Evolutionary conservation across 2,888 invertebrate species (phyloP), one percentile per base, ranked within the genome.

Genomic region (Coronaproctus castanopsis): DNA sequence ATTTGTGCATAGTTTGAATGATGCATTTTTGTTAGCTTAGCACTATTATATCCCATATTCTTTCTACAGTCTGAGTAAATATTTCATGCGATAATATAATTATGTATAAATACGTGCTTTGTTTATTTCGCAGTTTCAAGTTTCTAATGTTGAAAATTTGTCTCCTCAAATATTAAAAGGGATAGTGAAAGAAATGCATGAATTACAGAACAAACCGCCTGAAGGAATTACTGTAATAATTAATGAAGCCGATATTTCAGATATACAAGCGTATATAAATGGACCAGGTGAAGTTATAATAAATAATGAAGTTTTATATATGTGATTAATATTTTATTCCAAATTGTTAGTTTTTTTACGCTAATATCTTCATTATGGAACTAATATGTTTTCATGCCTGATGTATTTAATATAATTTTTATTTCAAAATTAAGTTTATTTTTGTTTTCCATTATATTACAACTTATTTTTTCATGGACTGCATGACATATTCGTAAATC

Each of bases 111-210:
- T n/a, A n/a, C n/a, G n/a, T n/a, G n/a, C 10, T n/a, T 20, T 10
- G 3, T 14, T 57, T 54, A 50, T 20, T 20, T 50, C n/a, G 22
- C 55, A 57, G 14, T 71, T 73, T 65, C 70, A 82, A 81, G 85
- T 87, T 78, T 88, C 88, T 67, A 90, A 90, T 75, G 86, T 90
- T 67, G 95, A 95, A 77, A 95, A 95, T 76, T 78, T 93, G 68
- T 89, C 92, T 63, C 93, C 95, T 64, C 92, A 93, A 77, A 87
- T 85, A 64, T 85, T 92, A 61, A 77, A 89, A 64, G 82, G 86
- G 68, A 86, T 95, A 65, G 81, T 85, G 65, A 87, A 85, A 70
- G 93, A 95, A 75, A 80, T 95, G 77, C 84, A 84, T 68, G 85
- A 85, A 66, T 76, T 96, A 69, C 80, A 82, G 61, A 80, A 80